Conservation (phyloP, 2,888 invertebrate genomes). For the Stenichneumon culpator region DNA sequence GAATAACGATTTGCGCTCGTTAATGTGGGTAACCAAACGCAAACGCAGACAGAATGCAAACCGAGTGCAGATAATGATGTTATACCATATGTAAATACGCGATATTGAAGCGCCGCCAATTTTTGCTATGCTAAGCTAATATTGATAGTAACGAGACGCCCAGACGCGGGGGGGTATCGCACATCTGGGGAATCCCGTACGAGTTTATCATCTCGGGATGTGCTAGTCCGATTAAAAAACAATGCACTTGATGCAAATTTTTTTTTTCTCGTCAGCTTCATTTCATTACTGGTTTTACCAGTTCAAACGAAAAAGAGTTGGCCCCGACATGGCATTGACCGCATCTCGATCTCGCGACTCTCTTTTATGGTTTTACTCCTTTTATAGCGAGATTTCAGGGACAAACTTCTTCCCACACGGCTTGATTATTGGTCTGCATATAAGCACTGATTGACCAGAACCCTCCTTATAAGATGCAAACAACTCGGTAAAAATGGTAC, state of each 20-base stretch:
- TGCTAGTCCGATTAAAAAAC: background rate
- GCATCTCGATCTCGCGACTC: background rate
- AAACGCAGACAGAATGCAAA: constrained; percentile 5
- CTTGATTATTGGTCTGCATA: background rate
- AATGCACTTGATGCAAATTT: background rate
- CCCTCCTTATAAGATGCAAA: background rate
- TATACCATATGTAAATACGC: constrained; percentile 5
- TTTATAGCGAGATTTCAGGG: constrained; percentile 19
- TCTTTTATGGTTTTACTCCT: background rate
- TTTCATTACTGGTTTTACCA: constrained; percentile 3
- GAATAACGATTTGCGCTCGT: constrained; percentile 30
- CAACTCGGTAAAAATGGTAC: background rate
- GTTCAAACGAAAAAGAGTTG: background rate
- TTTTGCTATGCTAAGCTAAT: constrained; percentile 1
- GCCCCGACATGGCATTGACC: constrained; percentile 24
- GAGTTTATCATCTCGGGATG: constrained; percentile 5
- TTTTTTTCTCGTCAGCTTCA: background rate
- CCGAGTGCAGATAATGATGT: background rate
- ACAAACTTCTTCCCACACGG: background rate
- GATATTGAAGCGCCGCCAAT: background rate
- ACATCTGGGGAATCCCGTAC: constrained; percentile 18
- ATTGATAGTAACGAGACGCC: constrained; percentile 11
- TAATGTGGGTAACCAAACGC: constrained; percentile 9
- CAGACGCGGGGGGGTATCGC: background rate
- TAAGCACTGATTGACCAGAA: background rate